Conservation (phyloP, 2,888 invertebrate genomes). For the Drosophila imparisetae region DNA sequence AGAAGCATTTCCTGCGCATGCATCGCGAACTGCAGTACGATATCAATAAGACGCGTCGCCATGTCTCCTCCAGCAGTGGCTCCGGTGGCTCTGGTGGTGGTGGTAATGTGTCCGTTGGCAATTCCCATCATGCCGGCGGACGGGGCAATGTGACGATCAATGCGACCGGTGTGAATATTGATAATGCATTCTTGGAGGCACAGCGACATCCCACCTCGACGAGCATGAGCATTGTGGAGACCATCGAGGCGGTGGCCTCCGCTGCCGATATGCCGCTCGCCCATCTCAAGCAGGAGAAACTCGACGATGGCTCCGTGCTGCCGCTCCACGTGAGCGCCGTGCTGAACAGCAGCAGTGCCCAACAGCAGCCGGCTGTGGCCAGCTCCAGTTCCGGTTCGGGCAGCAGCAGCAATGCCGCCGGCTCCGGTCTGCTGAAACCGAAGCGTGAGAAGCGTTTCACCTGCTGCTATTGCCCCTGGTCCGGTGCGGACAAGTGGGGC, state of each 20-base stretch:
- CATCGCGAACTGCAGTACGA: constrained; percentile 96
- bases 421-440: constrained; percentile 78
- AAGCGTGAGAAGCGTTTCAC: constrained; percentile 91
- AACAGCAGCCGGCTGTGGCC: constrained; percentile 62
- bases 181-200: constrained; percentile 82
- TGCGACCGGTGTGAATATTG: constrained; percentile 81
- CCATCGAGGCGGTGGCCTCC: constrained; percentile 84
- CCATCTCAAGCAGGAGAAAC: constrained; percentile 84
- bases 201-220: constrained; percentile 84
- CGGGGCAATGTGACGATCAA: constrained; percentile 84
- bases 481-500: constrained; percentile 97
- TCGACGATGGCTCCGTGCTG: constrained; percentile 77
- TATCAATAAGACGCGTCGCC: constrained; percentile 90
- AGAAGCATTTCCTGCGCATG: constrained; percentile 96
- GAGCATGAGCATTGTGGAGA: constrained; percentile 84
- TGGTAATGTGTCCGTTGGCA: constrained; percentile 79
- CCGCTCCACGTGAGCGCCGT: constrained; percentile 63
- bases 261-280: constrained; percentile 82
- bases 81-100: constrained; percentile 32
- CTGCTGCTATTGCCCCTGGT: constrained; percentile 96
- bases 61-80: constrained; percentile 80
- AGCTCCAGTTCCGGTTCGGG: constrained; percentile 73
- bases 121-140: constrained; percentile 86
- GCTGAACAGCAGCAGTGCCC: constrained; percentile 57
- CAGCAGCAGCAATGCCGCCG: constrained; percentile 49